phyloP scores from a whole-genome alignment of 2,888 invertebrate genomes.

The Sympetrum striolatum region DNA sequence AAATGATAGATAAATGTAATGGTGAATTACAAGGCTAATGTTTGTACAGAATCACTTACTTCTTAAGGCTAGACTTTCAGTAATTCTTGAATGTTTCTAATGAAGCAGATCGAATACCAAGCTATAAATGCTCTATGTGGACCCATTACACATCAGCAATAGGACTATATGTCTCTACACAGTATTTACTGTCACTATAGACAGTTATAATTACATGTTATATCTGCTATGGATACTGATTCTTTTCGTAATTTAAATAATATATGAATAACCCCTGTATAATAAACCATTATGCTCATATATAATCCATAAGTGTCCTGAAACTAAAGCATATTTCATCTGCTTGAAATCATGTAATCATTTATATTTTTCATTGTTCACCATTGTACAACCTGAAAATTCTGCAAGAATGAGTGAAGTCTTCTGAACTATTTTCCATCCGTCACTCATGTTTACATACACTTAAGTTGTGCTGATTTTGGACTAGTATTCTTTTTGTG shows the following conservation, averaged over 20 bases:
- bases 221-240: not conserved
- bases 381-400: not conserved
- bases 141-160: slow-evolving; percentile 12
- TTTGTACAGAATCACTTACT: not conserved
- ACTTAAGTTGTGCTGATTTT: not conserved
- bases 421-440: not conserved
- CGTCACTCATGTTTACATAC: not conserved
- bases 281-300: not conserved
- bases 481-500: not conserved
- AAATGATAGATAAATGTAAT: not conserved
- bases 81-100: not conserved
- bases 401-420: not conserved
- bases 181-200: slow-evolving; percentile 19
- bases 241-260: not conserved
- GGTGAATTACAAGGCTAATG: not conserved
- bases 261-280: not conserved
- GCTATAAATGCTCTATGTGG: not conserved
- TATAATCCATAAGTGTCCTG: not conserved
- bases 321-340: not conserved
- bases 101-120: not conserved
- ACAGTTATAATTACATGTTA: not conserved
- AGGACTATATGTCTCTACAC: slow-evolving; percentile 25
- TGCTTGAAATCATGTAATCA: not conserved
- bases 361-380: not conserved
- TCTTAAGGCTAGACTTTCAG: not conserved